Conservation (phyloP, 2,888 invertebrate genomes). For the Drosophila suboccidentalis region DNA sequence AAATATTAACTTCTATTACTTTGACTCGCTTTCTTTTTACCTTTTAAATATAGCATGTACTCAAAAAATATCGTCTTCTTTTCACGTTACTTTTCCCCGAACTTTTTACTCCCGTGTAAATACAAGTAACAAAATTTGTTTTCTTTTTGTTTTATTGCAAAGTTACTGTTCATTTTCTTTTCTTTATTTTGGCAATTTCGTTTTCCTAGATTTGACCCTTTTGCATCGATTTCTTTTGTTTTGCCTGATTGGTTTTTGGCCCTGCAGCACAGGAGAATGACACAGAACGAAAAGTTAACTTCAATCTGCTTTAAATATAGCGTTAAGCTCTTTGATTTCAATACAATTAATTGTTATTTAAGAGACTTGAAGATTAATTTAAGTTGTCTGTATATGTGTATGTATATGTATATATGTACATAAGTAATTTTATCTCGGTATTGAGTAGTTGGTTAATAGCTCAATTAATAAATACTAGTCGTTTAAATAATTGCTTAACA, state of each 20-base stretch:
- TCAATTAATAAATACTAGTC: too few relatives aligned
- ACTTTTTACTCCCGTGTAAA: neutral
- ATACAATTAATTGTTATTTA: neutral
- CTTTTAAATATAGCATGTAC: neutral
- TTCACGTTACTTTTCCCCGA: neutral
- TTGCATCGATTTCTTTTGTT: constrained; percentile 42
- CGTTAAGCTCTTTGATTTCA: neutral
- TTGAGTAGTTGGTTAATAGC: too few relatives aligned
- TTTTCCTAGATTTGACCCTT: constrained; percentile 41
- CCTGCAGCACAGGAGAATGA: constrained; percentile 39
- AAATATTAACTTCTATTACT: too few relatives aligned
- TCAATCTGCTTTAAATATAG: constrained; percentile 1
- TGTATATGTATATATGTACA: too few relatives aligned
- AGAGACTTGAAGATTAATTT: neutral
- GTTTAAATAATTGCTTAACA: too few relatives aligned
- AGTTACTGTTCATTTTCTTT: constrained; percentile 11
- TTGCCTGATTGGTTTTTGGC: constrained; percentile 51
- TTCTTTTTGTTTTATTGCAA: constrained; percentile 28
- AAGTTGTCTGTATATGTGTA: too few relatives aligned
- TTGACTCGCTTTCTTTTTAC: neutral
- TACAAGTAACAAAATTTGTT: constrained; percentile 30
- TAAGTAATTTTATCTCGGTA: too few relatives aligned
- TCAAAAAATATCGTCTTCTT: neutral
- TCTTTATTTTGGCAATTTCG: constrained; percentile 30
- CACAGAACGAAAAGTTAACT: neutral